These are phyloP conservation scores for Silurus aristotelis DNA, from an alignment of 2,797 vertebrate species.

Conservation along the genomic window DNA sequence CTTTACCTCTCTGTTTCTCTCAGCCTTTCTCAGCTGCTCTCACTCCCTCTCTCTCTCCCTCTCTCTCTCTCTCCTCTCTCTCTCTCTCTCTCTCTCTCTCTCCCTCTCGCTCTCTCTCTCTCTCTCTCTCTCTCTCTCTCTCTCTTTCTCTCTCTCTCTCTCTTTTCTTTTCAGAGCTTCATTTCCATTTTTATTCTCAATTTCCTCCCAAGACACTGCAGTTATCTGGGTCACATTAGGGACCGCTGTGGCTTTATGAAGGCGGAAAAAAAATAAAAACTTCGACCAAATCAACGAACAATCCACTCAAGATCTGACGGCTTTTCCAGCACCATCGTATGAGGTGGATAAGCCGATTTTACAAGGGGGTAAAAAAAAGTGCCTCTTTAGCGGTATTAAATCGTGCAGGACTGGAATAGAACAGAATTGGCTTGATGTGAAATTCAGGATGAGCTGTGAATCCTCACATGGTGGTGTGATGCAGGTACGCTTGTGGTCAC, in stretches of 20 bases:
- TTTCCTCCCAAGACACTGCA: conserved; percentile 76
- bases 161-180: conserved; percentile 67
- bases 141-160: conserved; percentile 45
- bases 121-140: neutral
- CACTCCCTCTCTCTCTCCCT: conserved; percentile 35
- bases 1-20: conserved; percentile 36
- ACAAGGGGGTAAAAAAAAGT: neutral
- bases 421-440: neutral
- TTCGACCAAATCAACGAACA: conserved; percentile 71
- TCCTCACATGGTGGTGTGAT: neutral
- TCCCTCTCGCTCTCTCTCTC: conserved; percentile 37
- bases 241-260: conserved; percentile 67
- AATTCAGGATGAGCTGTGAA: neutral
- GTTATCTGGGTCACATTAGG: conserved; percentile 83
- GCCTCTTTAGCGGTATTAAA: conserved; percentile 61
- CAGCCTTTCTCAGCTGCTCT: conserved; percentile 11
- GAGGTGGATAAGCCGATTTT: conserved; percentile 40
- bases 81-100: conserved; percentile 1
- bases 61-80: conserved; percentile 56
- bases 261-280: conserved; percentile 64
- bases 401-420: conserved; percentile 59
- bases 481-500: conserved; percentile 6
- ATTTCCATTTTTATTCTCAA: conserved; percentile 83
- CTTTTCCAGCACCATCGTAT: conserved; percentile 63
- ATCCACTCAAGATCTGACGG: conserved; percentile 66